Base-by-base conservation (phyloP, 1,140 invertebrate genomes). In the Saccostrea cuccullata region DNA sequence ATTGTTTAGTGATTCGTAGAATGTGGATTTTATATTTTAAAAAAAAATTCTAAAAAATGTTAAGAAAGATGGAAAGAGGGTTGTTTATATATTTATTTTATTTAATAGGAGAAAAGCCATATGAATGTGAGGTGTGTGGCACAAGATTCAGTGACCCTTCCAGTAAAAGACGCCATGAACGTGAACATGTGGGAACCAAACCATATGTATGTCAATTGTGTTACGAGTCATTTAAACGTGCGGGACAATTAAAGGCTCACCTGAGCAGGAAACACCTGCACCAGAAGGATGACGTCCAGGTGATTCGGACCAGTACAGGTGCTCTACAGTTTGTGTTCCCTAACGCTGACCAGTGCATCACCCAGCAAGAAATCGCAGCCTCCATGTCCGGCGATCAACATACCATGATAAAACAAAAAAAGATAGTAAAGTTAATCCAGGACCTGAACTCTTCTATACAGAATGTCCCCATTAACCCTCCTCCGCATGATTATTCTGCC, bases 81-180 rank as follows among this genome's bases (percentile, higher is more conserved):
- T 11, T 20, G 13, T 3, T 60, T 2, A 60, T 60, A 82, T 82
- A 4, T 82, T 11, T 30, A 82, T 82, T 17, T 82, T 47, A 30
- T 26, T 84, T 89, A 87, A 13, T 86, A 92, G 95, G 98, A 0
- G 98, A 99, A 93, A 99, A 99, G 94, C 99, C 99, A 3, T 98
- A 98, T 95, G 97, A 97, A 40, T 99, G 99, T 95, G 98, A 99
- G 93, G 97, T 98, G 15, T 99, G 99, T 95, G 98, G 98, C 0
- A 89, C 91, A 36, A 87, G 88, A 30, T 94, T 93, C 70, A 93
- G 89, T 89, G 93, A 94, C 88, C 88, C 91, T 13, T 93, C 93
- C 13, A 93, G 92, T 85, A 88, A 91, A 55, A 86, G 92, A 11
- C 88, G 95, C 47, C 95, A 96, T 87, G 90, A 93, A n/a, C 93